Base-by-base conservation (phyloP, 2,888 invertebrate species). In the Cheilosia pagana region DNA sequence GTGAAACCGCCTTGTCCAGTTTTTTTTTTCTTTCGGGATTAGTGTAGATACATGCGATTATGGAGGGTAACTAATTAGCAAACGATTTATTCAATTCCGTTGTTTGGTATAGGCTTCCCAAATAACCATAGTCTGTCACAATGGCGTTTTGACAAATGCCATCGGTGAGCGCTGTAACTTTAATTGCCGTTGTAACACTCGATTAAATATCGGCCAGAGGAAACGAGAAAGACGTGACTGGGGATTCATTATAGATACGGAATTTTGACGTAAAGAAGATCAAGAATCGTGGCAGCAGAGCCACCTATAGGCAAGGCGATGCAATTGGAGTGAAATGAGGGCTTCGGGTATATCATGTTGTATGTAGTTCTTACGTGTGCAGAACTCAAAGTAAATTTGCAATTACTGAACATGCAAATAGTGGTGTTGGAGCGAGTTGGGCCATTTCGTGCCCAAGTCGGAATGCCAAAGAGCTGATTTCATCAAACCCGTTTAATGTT, bases 161-260 rank as follows among this genome's bases (percentile, higher is more conserved):
- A 53, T 43, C 53, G 25, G n/a, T 35, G 10, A 12, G 28, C 12
- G 16, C 16, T 45, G 45, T 43, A 4, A 48, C 21, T 25, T 21
- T 16, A 43, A 12, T 60, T 39, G 1, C 8, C 21, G 8, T 50
- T 16, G 35, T 48, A 70, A 70, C 19, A 62, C 19, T 19, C 65
- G 43, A 60, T 65, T 63, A 50, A 50, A 59, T 59, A 59, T 76
- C 60, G 12, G 39, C 48, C 43, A 55, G 31, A 45, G 52, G 43
- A 53, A 71, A 59, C 59, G 35, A 65, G 65, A 52, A 71, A 77
- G 70, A 70, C 78, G 65, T 79, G 78, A 78, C 78, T 55, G 60
- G 53, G 60, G 62, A 62, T 55, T 12, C 62, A 48, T 55, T 57
- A 39, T 23, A 23, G 50, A 2, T 14, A 76, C 76, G 67, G 43